Evolutionary conservation across 2,888 invertebrate genomes (phyloP), one percentile per base, ranked within the genome.

Genomic region (Eupithecia insigniata): DNA sequence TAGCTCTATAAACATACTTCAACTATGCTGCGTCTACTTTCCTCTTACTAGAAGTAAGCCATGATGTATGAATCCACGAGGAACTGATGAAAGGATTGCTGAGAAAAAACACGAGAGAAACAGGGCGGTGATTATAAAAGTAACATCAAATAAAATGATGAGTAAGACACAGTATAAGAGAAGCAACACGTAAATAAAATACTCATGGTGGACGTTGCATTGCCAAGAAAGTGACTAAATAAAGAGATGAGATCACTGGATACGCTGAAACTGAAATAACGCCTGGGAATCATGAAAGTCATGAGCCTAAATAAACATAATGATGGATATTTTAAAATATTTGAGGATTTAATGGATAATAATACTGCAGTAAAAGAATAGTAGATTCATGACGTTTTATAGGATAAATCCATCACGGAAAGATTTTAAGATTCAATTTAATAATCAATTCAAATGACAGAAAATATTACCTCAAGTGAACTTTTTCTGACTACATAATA

Each of bases 191-290:
- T 60, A 43, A 67, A 51, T 69, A 73, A 43, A 67, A 51, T 69
- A 73, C 65, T 66, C 66, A 64, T 66, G 66, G 66, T 51, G 69
- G 39, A 62, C 55, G 55, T 16, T 51, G 39, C 68, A 70, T 65
- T 71, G 71, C 74, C 74, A 74, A 71, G 74, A 74, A 74, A 74
- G 67, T 74, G 74, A 74, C 71, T 74, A 70, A 74, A 55, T 55
- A 67, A 65, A 71, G n/a, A 8, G 62, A 64, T 74, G 74, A 74
- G 69, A 70, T 74, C 74, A 71, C 71, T 34, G 67, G 61, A 77
- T 12, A 34, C 10, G 62, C 34, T 62, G 62, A 74, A 64, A 30
- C 76, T 66, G 73, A 76, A 77, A 80, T 72, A 73, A 76, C 73
- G 46, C 66, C 73, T 69, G 70, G 67, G 69, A 76, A 73, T 69